Base-by-base conservation (phyloP, 2,113 vertebrate species). In the Thymallus thymallus region DNA sequence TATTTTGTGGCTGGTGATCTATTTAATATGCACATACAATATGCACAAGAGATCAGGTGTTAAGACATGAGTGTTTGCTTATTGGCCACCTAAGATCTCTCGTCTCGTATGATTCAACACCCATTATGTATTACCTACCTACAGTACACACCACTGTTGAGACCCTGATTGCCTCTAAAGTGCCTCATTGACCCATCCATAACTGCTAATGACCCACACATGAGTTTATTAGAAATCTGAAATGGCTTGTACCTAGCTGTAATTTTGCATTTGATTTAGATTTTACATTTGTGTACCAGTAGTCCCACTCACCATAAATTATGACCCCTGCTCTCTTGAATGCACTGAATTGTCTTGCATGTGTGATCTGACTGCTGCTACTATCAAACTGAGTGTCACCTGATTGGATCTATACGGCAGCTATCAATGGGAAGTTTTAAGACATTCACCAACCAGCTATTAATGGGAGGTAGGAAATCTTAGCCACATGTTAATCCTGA, bases 81-180 rank as follows among this genome's bases (percentile, higher is more conserved):
- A 1, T 86, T 86, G 80, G 86, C 85, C 82, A 89, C 87, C 89
- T 88, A 83, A 80, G 78, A 82, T 86, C 80, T 86, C 76, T 78
- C 72, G 58, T 67, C 81, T 72, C 73, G 81, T 82, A 76, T 82
- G 75, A 73, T 76, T 16, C 3, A 51, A 51, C 46, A 51, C 14
- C 14, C 4, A 13, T 51, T 51, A 51, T 51, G 35, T 41, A 41
- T 51, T 16, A 18, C 3, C 46, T 14, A 5, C 46, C 46, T 51
- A 51, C 46, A 6, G 16, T 13, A 18, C 14, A 51, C 46, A 51
- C 16, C 16, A 51, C 14, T 51, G 41, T 45, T 45, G 46, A 18
- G 14, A 13, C 16, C 46, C 46, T 4, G 46, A 51, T 18, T 51
- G 46, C 16, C 14, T 51, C 46, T 10, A 41, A 51, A 51, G 14